Base-by-base conservation (phyloP, 2,113 vertebrate genomes). In the Eurystomus gularis region DNA sequence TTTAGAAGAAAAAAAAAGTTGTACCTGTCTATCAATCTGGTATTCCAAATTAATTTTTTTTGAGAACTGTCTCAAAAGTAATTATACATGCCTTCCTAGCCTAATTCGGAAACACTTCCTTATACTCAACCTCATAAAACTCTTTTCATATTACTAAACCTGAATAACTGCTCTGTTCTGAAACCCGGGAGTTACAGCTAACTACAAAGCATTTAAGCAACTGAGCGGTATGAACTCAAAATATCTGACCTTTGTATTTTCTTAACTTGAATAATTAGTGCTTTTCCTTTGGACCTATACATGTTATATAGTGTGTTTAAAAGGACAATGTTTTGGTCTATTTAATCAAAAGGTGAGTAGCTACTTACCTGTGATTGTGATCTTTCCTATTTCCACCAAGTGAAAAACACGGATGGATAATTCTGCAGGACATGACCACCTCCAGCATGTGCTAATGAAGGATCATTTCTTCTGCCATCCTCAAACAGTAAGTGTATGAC, bases 151-250 rank as follows among this genome's bases (percentile, higher is more conserved):
- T 92, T 88, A 55, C 76, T 64, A 55, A 92, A 71, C 76, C 72
- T 94, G 92, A 90, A 79, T 78, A 86, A 85, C 66, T 91, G 78
- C 85, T 94, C 89, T 93, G 77, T 95, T 89, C 65, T 79, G 68
- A 81, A 95, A 78, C 80, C 86, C 72, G 66, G 46, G 66, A 46
- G 25, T 61, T 70, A 70, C 37, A 88, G 80, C 48, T 94, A 80
- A 44, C 76, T 88, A 75, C 90, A 90, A 97, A 88, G 83, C 62
- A 86, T 46, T 64, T 61, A 48, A 91, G 40, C 31, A 70, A 73
- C 31, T 1, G 12, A 88, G 75, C 0, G 0, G 8, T 24, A 71
- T 2, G 7, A 70, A 88, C 72, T 76, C 24, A 54, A 52, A 90
- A 64, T 24, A 83, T 78, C 72, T 71, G 51, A 81, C 55, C 42